Evolutionary conservation across 2,888 invertebrate species (phyloP).

Genomic region (Cerastis leucographa): DNA sequence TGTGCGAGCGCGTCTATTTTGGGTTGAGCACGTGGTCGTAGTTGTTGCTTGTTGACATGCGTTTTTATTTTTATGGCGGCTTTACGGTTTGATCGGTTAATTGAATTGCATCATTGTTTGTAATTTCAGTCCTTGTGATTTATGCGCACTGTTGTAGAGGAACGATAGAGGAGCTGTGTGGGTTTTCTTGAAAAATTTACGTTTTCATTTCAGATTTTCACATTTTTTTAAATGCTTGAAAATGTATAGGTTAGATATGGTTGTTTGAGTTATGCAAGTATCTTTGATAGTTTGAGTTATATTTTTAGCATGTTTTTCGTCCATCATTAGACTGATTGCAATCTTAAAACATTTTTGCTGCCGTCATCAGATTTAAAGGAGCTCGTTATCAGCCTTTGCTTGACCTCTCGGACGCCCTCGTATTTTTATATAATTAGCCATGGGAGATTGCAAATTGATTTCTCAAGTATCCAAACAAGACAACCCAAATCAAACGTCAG

Average conservation of each 20-base stretch:
- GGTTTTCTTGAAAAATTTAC: neutral
- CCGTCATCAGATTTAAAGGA: neutral
- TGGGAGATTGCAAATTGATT: neutral
- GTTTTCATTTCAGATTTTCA: neutral
- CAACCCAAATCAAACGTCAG: neutral
- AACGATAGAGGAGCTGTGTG: neutral
- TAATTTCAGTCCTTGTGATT: slow-evolving; percentile 68
- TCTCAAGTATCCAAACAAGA: neutral
- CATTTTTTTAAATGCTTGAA: neutral
- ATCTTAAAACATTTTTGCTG: neutral
- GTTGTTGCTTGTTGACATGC: slow-evolving; percentile 89
- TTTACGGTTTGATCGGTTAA: slow-evolving; percentile 81
- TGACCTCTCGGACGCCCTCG: neutral
- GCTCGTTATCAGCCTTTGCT: neutral
- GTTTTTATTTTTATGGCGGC: slow-evolving; percentile 88
- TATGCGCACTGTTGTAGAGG: slow-evolving; percentile 36
- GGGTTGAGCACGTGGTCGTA: slow-evolving; percentile 88
- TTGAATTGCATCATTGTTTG: slow-evolving; percentile 82
- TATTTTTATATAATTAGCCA: neutral
- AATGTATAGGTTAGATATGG: neutral
- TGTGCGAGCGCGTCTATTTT: slow-evolving; percentile 87
- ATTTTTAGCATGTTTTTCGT: neutral
- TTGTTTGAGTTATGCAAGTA: neutral
- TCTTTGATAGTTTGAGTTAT: too few species aligned
- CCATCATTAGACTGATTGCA: slow-evolving; percentile 1